Evolutionary conservation across 2,113 vertebrate genomes (phyloP).

Genomic region (Serinus canaria): DNA sequence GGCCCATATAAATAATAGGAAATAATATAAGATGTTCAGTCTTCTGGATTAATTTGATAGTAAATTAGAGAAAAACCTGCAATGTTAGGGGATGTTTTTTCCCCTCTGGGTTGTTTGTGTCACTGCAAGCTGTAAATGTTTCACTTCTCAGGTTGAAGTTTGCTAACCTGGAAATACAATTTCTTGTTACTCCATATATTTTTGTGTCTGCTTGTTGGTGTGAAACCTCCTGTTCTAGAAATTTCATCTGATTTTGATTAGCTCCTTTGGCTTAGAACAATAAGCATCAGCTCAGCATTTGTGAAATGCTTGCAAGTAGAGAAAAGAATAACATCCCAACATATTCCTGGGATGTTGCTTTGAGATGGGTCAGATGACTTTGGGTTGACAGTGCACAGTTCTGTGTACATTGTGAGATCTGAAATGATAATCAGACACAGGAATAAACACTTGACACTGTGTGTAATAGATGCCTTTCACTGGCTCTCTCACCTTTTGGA

Average conservation of each 20-base stretch:
- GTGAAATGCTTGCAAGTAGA: background rate
- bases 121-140: background rate
- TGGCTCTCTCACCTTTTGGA: background rate
- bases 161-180: background rate
- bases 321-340: background rate
- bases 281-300: background rate
- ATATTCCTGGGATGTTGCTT: background rate
- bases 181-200: background rate
- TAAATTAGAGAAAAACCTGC: background rate
- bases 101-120: background rate
- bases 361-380: background rate
- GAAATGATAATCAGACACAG: background rate
- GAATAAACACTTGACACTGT: background rate
- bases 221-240: background rate
- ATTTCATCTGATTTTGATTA: background rate
- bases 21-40: background rate
- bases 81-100: rapidly evolving
- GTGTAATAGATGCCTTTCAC: background rate
- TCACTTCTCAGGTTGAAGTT: background rate
- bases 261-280: background rate
- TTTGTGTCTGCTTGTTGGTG: background rate
- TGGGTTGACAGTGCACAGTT: background rate
- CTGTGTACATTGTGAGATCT: background rate
- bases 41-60: background rate
- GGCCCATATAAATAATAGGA: background rate